Conservation (phyloP, 2,888 invertebrate species). For the Oscheius onirici region DNA sequence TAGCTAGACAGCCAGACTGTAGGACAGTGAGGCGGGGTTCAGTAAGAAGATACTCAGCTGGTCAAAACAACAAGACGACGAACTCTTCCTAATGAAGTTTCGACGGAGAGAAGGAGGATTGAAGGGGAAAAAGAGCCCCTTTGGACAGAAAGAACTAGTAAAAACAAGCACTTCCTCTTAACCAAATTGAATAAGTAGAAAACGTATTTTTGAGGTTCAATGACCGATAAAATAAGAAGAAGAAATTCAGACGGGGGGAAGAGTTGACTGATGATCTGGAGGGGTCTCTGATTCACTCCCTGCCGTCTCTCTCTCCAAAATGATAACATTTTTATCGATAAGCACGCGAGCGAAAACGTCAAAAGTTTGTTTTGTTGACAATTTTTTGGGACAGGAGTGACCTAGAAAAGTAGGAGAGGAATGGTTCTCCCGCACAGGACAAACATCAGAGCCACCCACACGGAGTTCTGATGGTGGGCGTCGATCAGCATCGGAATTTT, state of each 20-base stretch:
- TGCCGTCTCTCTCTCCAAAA: no score
- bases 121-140: not conserved
- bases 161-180: not conserved
- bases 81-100: not conserved
- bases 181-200: not conserved
- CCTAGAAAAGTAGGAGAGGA: not conserved
- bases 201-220: not conserved
- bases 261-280: not conserved
- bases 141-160: no score
- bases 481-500: no score
- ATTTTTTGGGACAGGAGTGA: not conserved
- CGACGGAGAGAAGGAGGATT: not conserved
- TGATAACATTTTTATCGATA: not conserved
- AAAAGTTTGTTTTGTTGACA: no score
- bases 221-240: not conserved
- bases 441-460: no score
- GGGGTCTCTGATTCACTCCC: not conserved
- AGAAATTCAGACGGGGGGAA: slow-evolving; percentile 10
- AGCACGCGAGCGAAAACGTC: not conserved
- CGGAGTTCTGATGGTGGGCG: no score
- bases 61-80: not conserved
- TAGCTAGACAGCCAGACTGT: not conserved
- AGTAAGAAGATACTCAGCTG: not conserved
- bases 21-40: not conserved
- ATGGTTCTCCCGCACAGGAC: not conserved